Conservation (phyloP, 2,888 invertebrate genomes). For the Tortricodes alternella region DNA sequence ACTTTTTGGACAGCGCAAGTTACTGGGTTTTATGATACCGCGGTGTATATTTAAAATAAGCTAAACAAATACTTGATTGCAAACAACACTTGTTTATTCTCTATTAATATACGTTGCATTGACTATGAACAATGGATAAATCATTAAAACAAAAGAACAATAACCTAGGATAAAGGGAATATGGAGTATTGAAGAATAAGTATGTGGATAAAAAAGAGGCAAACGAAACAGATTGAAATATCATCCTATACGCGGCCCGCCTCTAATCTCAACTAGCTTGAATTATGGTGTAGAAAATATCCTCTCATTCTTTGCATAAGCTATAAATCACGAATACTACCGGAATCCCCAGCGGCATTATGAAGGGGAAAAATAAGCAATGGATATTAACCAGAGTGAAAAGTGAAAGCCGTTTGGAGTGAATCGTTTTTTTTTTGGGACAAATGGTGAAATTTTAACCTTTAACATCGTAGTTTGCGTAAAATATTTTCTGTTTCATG, state of each 20-base stretch:
- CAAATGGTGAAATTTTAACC: conserved; percentile 2
- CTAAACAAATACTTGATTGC: not conserved
- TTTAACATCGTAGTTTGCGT: conserved; percentile 8
- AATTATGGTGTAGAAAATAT: conserved; percentile 79
- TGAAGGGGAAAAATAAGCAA: conserved; percentile 73
- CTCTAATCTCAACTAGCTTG: conserved; percentile 76
- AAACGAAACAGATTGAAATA: conserved; percentile 66
- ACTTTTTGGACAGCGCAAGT: conserved; percentile 35
- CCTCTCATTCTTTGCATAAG: conserved; percentile 78
- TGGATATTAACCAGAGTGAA: conserved; percentile 66
- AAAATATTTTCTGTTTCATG: conserved; percentile 6
- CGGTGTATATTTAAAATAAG: conserved; percentile 15
- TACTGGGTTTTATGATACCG: conserved; percentile 20
- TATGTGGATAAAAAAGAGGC: conserved; percentile 42
- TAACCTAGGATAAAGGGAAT: conserved; percentile 5
- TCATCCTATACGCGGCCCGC: conserved; percentile 59
- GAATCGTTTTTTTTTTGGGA: conserved; percentile 21
- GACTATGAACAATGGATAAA: not conserved
- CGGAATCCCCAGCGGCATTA: conserved; percentile 70
- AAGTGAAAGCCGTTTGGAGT: conserved; percentile 31
- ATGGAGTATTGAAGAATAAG: conserved; percentile 18
- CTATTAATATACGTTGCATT: not conserved
- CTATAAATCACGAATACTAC: conserved; percentile 73
- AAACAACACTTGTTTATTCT: not conserved
- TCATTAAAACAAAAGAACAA: conserved; percentile 11